These are phyloP conservation scores for Leptopterna dolabrata DNA, from an alignment of 2,888 invertebrate genomes.

Conservation along the genomic window DNA sequence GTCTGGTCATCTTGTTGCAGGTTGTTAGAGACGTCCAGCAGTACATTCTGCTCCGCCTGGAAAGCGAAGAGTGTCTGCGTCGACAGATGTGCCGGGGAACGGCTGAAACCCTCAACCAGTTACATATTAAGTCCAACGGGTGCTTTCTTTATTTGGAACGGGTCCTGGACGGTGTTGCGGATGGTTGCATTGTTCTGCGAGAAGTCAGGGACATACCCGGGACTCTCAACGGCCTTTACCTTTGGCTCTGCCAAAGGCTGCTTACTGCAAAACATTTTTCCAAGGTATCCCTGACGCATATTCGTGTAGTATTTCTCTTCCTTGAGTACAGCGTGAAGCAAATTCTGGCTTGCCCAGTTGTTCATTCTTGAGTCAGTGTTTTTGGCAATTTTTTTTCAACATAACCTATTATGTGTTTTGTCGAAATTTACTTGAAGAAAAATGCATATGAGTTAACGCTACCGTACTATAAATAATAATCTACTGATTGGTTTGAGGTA, in stretches of 20 bases:
- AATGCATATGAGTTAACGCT: too few relatives aligned
- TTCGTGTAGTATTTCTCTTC: too few relatives aligned
- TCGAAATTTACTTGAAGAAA: too few relatives aligned
- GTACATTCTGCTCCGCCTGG: conserved; percentile 90
- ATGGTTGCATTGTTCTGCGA: conserved; percentile 90
- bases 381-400: too few relatives aligned
- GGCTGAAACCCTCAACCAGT: conserved; percentile 93
- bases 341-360: neutral
- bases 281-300: conserved; percentile 77
- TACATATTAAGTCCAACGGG: conserved; percentile 96
- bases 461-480: too few relatives aligned
- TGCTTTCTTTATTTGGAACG: conserved; percentile 89
- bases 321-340: too few relatives aligned
- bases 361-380: too few relatives aligned
- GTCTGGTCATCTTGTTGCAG: conserved; percentile 69
- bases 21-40: conserved; percentile 96
- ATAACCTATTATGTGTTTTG: too few relatives aligned
- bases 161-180: conserved; percentile 90
- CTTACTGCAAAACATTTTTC: conserved; percentile 90
- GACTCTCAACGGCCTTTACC: conserved; percentile 92
- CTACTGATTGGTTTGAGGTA: too few relatives aligned
- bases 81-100: conserved; percentile 92
- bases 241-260: conserved; percentile 93
- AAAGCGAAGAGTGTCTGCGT: conserved; percentile 87
- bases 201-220: conserved; percentile 95